phyloP scores from a whole-genome alignment of 2,113 vertebrate species.

The Ochotona curzoniae region DNA sequence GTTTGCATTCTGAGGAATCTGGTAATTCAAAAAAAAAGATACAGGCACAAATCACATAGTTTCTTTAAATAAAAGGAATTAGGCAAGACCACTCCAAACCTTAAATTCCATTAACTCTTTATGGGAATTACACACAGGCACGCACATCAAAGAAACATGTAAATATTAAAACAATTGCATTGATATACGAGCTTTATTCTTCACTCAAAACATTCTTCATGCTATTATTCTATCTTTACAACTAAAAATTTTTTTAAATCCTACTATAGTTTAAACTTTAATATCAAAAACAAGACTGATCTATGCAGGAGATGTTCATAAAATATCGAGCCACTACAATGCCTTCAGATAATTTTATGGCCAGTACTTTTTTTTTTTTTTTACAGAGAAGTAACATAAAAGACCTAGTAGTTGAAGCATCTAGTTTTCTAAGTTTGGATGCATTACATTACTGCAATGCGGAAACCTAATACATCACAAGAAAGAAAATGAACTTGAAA shows the following conservation, averaged over 20 bases:
- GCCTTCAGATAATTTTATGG: conserved; percentile 28
- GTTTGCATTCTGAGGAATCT: conserved; percentile 10
- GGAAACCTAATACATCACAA: not conserved
- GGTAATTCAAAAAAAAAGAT: not conserved
- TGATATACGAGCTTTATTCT: not conserved
- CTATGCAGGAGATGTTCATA: conserved; percentile 32
- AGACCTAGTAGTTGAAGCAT: not conserved
- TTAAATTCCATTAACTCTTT: not conserved
- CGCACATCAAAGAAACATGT: not conserved
- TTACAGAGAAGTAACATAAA: not conserved
- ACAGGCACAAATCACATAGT: not conserved
- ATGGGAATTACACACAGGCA: not conserved
- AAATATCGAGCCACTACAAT: conserved; percentile 8
- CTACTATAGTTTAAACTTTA: conserved; percentile 6
- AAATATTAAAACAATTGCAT: not conserved
- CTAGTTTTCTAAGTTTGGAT: not conserved
- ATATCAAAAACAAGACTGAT: not conserved
- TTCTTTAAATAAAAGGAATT: conserved; percentile 49
- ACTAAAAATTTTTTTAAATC: conserved; percentile 30
- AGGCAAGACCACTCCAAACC: not conserved
- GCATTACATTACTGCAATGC: not conserved
- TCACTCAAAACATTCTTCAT: conserved; percentile 44
- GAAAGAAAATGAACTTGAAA: not conserved
- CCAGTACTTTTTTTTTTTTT: not conserved
- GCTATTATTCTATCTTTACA: conserved; percentile 11